A percentile compares a stretch with the other conserved stretches of the same genome.
phyloP scores from a whole-genome alignment of 1,140 invertebrate genomes.

The Steinernema khuongi region DNA sequence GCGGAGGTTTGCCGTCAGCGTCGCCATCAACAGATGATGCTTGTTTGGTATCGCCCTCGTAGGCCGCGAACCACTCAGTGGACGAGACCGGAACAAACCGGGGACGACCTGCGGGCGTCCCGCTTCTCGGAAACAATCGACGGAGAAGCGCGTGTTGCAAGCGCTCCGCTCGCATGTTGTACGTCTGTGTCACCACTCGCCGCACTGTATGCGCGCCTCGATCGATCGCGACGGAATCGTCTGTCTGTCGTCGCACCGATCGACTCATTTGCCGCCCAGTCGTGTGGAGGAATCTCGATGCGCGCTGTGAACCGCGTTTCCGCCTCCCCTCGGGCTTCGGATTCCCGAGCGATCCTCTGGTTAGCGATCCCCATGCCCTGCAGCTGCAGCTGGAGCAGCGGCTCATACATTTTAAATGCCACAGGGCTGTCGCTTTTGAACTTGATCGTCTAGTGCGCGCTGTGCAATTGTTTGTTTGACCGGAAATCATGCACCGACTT shows the following conservation, averaged over 20 bases:
- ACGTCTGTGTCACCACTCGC: neutral
- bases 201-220: neutral
- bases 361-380: neutral
- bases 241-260: neutral
- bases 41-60: too few species aligned
- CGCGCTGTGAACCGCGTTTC: neutral
- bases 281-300: neutral
- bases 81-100: neutral
- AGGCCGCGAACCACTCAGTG: too few species aligned
- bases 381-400: neutral
- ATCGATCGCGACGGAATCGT: neutral
- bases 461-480: neutral
- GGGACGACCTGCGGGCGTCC: neutral
- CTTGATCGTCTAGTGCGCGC: conserved; percentile 2
- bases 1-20: too few species aligned
- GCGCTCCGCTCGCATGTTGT: neutral
- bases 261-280: neutral
- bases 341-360: neutral
- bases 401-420: conserved; percentile 2
- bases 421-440: too few species aligned
- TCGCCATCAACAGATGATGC: neutral
- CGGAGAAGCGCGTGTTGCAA: neutral
- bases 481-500: conserved; percentile 6
- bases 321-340: neutral
- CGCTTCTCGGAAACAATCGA: neutral